A percentile compares a stretch with the other conserved stretches of the same genome.
Conservation (phyloP, 2,797 vertebrate species). For the Anolis apletophallus region DNA sequence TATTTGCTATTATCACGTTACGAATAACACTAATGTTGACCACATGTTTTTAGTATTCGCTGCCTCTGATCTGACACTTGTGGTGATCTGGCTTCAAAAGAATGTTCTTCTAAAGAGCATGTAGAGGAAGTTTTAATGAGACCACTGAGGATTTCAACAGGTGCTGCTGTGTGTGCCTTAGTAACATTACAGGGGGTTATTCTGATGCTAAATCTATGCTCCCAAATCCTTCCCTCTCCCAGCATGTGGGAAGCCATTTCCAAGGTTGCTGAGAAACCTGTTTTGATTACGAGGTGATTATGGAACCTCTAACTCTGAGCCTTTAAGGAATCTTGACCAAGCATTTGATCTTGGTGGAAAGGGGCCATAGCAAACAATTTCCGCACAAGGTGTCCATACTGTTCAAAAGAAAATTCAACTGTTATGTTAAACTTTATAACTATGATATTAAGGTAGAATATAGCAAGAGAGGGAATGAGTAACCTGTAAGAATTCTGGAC, state of each 20-base stretch:
- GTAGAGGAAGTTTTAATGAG: not conserved
- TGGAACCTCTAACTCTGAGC: not conserved
- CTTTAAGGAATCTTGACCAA: not conserved
- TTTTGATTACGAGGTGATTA: not conserved
- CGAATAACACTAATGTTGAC: not conserved
- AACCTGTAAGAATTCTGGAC: not conserved
- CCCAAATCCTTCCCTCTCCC: not conserved
- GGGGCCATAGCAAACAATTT: not conserved
- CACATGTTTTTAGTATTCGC: not conserved
- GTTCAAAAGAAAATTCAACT: not conserved
- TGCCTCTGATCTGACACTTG: not conserved
- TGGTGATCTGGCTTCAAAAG: not conserved
- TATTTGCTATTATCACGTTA: not conserved
- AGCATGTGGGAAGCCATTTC: not conserved
- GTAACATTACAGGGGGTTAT: not conserved
- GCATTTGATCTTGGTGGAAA: not conserved
- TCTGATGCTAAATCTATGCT: slow-evolving; percentile 15
- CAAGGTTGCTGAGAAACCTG: not conserved
- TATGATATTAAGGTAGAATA: not conserved
- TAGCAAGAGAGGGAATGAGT: not conserved
- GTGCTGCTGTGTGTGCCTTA: slow-evolving; percentile 19
- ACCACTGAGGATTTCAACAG: slow-evolving; percentile 1
- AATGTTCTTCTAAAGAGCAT: not conserved
- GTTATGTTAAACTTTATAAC: too few species aligned
- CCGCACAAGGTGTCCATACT: not conserved